Evolutionary conservation across 2,888 invertebrate genomes (phyloP).

Genomic region (Tenthredo scrophulariae): DNA sequence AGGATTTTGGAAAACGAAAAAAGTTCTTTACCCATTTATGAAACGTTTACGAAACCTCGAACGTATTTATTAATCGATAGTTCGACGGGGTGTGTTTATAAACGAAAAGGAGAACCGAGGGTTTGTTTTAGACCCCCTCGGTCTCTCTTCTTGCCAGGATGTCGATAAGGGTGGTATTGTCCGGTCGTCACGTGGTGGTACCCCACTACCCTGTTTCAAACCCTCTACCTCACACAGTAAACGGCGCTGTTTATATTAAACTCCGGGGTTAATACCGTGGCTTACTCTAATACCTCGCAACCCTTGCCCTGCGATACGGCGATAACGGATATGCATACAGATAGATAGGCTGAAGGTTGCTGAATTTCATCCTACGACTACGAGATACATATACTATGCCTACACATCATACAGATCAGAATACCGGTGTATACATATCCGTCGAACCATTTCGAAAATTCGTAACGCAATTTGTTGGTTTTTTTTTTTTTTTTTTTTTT

Average conservation of each 20-base stretch:
- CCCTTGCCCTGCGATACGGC: constrained; percentile 75
- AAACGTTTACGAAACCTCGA: neutral
- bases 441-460: no score
- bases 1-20: neutral
- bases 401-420: neutral
- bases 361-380: constrained; percentile 48
- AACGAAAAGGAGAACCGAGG: neutral
- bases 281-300: constrained; percentile 74
- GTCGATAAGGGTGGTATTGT: constrained; percentile 72
- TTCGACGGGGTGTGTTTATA: neutral
- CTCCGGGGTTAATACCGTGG: constrained; percentile 74
- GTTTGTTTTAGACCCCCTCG: neutral
- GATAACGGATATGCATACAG: constrained; percentile 73
- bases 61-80: neutral
- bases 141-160: constrained; percentile 45
- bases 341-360: constrained; percentile 59
- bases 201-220: constrained; percentile 21
- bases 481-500: no score
- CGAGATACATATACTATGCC: neutral
- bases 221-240: constrained; percentile 52
- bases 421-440: neutral
- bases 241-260: constrained; percentile 74
- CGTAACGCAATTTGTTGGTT: no score
- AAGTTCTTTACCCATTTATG: no score
- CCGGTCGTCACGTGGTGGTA: constrained; percentile 68